A percentile compares a stretch with the other conserved stretches of the same genome.
phyloP scores from a whole-genome alignment of 1,140 invertebrate species.

The Eurosta solidaginis region DNA sequence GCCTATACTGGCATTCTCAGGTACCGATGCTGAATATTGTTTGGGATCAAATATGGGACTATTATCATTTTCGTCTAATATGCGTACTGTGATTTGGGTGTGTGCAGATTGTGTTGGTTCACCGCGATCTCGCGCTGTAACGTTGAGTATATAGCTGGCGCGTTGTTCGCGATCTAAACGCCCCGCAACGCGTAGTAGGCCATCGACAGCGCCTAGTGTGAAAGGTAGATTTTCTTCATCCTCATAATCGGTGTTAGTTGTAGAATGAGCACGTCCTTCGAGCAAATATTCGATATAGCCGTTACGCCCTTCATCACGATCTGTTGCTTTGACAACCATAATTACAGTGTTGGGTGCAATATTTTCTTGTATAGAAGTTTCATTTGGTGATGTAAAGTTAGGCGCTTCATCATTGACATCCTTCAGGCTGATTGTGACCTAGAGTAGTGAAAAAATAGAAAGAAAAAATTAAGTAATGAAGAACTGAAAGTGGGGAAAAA shows the following conservation, averaged over 20 bases:
- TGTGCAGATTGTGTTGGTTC: constrained; percentile 77
- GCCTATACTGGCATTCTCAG: constrained; percentile 92
- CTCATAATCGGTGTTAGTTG: neutral
- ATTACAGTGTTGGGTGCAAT: constrained; percentile 87
- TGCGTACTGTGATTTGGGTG: constrained; percentile 71
- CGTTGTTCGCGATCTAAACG: constrained; percentile 82
- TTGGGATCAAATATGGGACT: constrained; percentile 86
- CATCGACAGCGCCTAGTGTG: constrained; percentile 84
- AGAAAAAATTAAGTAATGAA: neutral
- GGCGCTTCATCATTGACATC: constrained; percentile 96
- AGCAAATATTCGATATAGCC: constrained; percentile 89
- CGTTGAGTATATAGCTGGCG: constrained; percentile 78
- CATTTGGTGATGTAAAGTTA: constrained; percentile 82
- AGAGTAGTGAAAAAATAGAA: constrained; percentile 24
- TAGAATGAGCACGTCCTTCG: constrained; percentile 59
- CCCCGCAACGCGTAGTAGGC: constrained; percentile 79
- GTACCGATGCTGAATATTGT: constrained; percentile 83
- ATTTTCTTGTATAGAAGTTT: constrained; percentile 82
- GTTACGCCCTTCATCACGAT: constrained; percentile 92
- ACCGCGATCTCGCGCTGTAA: constrained; percentile 87
- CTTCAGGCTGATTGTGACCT: constrained; percentile 85
- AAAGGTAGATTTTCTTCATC: constrained; percentile 66
- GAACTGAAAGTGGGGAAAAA: constrained; percentile 1
- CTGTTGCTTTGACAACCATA: constrained; percentile 87
- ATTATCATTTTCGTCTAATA: constrained; percentile 94